phyloP scores from a whole-genome alignment of 2,797 vertebrate species.

The Zonotrichia albicollis region DNA sequence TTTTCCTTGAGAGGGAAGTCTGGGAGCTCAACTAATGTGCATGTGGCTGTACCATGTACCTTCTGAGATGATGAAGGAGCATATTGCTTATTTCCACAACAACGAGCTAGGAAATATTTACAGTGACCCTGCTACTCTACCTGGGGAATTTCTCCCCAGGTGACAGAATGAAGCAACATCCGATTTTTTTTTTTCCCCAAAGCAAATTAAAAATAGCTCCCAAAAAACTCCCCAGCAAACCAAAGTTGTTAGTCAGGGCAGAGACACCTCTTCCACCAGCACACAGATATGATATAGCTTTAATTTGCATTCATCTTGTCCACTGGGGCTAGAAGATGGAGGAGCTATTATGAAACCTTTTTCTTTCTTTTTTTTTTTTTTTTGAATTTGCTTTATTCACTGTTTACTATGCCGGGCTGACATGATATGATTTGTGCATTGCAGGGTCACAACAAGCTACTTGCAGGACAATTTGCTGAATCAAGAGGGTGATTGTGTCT shows the following conservation, averaged over 20 bases:
- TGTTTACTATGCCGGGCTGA: conserved; percentile 85
- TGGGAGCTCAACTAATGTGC: conserved; percentile 10
- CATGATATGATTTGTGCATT: conserved; percentile 89
- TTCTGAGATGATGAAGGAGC: conserved; percentile 26
- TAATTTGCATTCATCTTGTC: conserved; percentile 53
- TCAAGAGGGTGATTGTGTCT: conserved; percentile 95
- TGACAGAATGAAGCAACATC: not conserved
- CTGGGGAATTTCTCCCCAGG: conserved; percentile 56
- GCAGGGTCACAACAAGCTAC: conserved; percentile 88
- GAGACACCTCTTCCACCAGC: not conserved
- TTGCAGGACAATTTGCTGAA: conserved; percentile 86
- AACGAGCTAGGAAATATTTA: conserved; percentile 40
- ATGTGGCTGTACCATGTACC: conserved; percentile 22
- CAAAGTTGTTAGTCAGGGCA: not conserved
- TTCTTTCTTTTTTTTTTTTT: not conserved
- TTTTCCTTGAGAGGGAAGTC: not conserved
- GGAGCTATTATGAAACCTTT: conserved; percentile 53
- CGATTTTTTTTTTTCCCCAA: not conserved
- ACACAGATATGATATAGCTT: conserved; percentile 33
- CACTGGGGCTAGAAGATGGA: conserved; percentile 56
- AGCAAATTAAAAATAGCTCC: not conserved
- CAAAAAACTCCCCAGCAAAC: not conserved
- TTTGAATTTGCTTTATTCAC: conserved; percentile 72
- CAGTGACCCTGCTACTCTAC: not conserved
- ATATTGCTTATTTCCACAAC: conserved; percentile 60